Conservation (phyloP, 2,888 invertebrate genomes). For the Callinectes sapidus region DNA sequence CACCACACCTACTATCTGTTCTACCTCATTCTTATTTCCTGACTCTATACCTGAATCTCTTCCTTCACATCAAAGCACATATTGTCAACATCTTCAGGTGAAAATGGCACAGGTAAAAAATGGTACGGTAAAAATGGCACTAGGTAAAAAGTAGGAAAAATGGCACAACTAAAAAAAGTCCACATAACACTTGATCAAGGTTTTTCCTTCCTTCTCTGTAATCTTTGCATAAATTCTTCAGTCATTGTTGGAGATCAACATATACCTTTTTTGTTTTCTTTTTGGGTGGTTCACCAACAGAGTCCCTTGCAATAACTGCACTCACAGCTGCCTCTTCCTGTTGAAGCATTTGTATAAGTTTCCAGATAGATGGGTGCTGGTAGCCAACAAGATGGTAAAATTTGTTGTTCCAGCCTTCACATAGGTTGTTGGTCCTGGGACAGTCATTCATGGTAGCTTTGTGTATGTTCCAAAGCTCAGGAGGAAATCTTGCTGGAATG, state of each 20-base stretch:
- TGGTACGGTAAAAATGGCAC: no score
- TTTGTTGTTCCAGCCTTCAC: neutral
- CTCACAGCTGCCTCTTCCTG: neutral
- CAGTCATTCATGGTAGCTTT: conserved; percentile 32
- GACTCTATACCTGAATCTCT: neutral
- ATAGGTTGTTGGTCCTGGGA: no score
- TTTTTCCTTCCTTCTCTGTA: conserved; percentile 38
- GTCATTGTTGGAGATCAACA: conserved; percentile 29
- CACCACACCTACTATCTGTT: neutral
- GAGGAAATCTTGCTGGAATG: conserved; percentile 48
- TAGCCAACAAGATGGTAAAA: conserved; percentile 29
- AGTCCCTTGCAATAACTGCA: conserved; percentile 34
- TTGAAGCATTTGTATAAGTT: neutral
- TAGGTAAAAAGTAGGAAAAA: no score
- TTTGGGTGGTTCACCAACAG: conserved; percentile 42
- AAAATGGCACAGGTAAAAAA: no score
- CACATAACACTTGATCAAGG: conserved; percentile 38
- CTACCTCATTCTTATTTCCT: neutral
- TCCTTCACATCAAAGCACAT: conserved; percentile 3
- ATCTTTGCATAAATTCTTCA: conserved; percentile 28
- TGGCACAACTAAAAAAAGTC: no score
- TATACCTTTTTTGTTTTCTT: conserved; percentile 44
- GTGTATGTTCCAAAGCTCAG: conserved; percentile 40
- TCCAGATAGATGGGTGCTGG: conserved; percentile 32
- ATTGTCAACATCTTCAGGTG: no score